These are phyloP conservation scores for Drymodes brunneopygia DNA, from an alignment of 2,113 vertebrate genomes.

Conservation along the genomic window DNA sequence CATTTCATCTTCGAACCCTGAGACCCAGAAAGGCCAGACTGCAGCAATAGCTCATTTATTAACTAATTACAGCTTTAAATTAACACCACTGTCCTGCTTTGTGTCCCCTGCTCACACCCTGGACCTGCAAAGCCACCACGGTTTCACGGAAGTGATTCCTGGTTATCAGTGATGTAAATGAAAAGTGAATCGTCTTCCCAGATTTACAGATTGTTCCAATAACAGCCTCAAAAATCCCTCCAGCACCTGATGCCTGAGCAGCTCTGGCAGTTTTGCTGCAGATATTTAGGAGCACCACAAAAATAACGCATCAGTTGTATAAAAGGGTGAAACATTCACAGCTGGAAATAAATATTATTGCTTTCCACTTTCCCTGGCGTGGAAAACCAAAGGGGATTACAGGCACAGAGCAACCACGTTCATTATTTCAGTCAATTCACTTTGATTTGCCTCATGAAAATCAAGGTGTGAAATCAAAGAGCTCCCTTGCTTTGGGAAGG, in stretches of 20 bases:
- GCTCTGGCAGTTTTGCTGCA: background rate
- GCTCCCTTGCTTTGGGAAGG: background rate
- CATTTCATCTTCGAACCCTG: background rate
- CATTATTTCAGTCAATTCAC: background rate
- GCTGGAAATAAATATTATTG: background rate
- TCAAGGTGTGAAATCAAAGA: background rate
- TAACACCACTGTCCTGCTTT: background rate
- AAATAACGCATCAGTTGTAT: accelerated
- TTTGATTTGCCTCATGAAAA: background rate
- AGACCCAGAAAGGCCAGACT: background rate
- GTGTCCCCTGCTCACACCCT: accelerated
- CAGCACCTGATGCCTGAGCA: background rate
- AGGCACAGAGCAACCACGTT: background rate
- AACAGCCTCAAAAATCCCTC: background rate
- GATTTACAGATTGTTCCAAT: background rate
- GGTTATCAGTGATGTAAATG: background rate
- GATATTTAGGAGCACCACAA: background rate
- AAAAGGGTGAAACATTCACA: background rate
- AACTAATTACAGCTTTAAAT: background rate
- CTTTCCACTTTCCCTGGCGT: background rate
- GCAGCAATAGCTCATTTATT: background rate
- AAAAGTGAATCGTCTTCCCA: background rate
- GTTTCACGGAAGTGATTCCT: background rate
- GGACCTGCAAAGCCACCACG: accelerated
- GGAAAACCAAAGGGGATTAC: background rate